Percentiles rank a stretch among this genome's conserved stretches.
Evolutionary conservation across 2,888 invertebrate species (phyloP).

Genomic region (Stegana nigrithorax): DNA sequence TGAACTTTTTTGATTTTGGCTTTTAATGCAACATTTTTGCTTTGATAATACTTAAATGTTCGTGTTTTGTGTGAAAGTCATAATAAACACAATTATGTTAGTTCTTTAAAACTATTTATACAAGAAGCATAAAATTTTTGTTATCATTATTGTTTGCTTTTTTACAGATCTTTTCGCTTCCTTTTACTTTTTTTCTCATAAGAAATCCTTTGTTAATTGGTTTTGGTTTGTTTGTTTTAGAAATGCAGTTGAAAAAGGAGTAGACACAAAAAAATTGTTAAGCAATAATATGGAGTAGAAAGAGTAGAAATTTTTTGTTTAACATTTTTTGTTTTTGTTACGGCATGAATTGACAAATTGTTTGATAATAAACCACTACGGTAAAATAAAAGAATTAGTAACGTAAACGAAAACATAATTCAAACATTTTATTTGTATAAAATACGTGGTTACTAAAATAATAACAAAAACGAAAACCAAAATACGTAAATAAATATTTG

Average conservation of each 20-base stretch:
- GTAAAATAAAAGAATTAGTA: conserved; percentile 15
- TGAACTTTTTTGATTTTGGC: not conserved
- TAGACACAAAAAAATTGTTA: conserved; percentile 65
- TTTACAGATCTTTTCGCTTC: conserved; percentile 63
- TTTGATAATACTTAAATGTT: not conserved
- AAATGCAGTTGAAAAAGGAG: conserved; percentile 65
- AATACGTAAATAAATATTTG: conserved; percentile 27
- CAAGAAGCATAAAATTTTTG: conserved; percentile 32
- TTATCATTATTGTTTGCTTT: conserved; percentile 36
- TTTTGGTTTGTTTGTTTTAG: conserved; percentile 29
- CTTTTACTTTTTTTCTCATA: conserved; percentile 66
- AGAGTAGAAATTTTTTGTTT: conserved; percentile 50
- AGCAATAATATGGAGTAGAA: conserved; percentile 56
- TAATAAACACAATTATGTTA: conserved; percentile 10
- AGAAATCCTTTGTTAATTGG: conserved; percentile 56
- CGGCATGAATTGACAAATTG: too few species aligned
- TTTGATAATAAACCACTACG: conserved; percentile 18
- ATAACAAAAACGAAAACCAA: conserved; percentile 2
- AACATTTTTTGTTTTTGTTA: conserved; percentile 39
- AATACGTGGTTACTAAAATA: too few species aligned
- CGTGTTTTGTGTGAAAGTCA: not conserved
- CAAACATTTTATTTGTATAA: not conserved
- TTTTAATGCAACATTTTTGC: not conserved
- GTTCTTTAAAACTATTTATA: conserved; percentile 29
- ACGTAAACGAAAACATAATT: conserved; percentile 12